A percentile compares a stretch with the other conserved stretches of the same genome.
phyloP scores from a whole-genome alignment of 2,888 invertebrate species.

The Glaucopsyche alexis region DNA sequence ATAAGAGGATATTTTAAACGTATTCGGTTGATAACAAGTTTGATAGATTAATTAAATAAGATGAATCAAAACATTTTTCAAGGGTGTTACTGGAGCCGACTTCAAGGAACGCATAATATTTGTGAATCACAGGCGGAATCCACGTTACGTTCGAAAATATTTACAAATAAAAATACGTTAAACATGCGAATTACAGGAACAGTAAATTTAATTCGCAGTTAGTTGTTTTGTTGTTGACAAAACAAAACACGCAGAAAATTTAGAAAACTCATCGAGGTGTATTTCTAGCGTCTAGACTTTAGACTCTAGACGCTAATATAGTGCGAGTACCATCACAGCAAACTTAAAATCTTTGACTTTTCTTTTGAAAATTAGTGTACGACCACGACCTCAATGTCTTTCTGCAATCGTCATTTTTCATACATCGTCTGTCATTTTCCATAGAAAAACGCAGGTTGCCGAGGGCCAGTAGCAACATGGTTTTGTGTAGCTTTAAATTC shows the following conservation, averaged over 20 bases:
- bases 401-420: too few relatives aligned
- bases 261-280: not conserved
- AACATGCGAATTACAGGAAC: constrained; percentile 6
- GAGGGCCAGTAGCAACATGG: too few relatives aligned
- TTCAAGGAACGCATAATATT: constrained; percentile 9
- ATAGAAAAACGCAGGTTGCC: too few relatives aligned
- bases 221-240: constrained; percentile 15
- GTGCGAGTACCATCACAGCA: too few relatives aligned
- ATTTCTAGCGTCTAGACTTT: too few relatives aligned
- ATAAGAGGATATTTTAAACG: not conserved
- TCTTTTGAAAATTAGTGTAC: too few relatives aligned
- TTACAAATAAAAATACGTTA: not conserved
- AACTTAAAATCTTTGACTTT: too few relatives aligned
- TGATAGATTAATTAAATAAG: not conserved
- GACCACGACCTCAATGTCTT: too few relatives aligned
- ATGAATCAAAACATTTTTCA: constrained; percentile 3
- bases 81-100: not conserved
- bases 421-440: too few relatives aligned
- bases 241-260: not conserved
- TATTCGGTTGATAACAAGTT: not conserved
- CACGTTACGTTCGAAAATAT: constrained; percentile 12
- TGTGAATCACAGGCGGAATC: not conserved
- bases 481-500: too few relatives aligned
- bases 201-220: not conserved
- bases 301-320: too few relatives aligned